A percentile compares a stretch with the other conserved stretches of the same genome.
phyloP scores from a whole-genome alignment of 2,113 vertebrate genomes.

The Aphyosemion australe region DNA sequence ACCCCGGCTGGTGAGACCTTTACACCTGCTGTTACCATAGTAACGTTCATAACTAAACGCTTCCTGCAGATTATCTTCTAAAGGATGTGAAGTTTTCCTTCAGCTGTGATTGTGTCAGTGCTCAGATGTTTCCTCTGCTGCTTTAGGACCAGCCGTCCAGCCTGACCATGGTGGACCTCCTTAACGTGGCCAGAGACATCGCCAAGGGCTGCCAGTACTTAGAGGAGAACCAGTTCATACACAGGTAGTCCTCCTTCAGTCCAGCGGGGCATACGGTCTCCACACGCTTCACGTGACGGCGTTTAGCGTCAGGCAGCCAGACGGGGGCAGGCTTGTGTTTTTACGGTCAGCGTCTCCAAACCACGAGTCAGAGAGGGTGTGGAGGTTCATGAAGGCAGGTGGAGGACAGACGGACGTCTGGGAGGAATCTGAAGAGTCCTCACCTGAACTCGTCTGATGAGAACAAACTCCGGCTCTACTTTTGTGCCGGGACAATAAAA shows the following conservation, averaged over 20 bases:
- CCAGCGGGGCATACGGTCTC: constrained; percentile 50
- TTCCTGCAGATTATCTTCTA: too few relatives aligned
- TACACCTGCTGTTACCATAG: too few relatives aligned
- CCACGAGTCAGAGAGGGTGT: constrained; percentile 32
- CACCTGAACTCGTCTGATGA: not conserved
- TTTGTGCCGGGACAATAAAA: constrained; percentile 29
- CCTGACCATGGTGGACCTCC: constrained; percentile 93
- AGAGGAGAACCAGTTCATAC: constrained; percentile 99
- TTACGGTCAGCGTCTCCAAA: constrained; percentile 46
- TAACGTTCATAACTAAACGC: too few relatives aligned
- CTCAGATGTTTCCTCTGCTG: constrained; percentile 6
- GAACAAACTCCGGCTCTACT: constrained; percentile 14
- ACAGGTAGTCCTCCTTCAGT: constrained; percentile 72
- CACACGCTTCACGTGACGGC: constrained; percentile 42
- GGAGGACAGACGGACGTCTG: constrained; percentile 7
- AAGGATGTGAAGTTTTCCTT: too few relatives aligned
- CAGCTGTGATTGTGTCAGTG: too few relatives aligned
- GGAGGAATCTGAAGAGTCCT: constrained; percentile 5
- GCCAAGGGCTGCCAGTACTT: constrained; percentile 96
- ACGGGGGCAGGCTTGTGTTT: constrained; percentile 58
- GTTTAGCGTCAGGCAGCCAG: constrained; percentile 46
- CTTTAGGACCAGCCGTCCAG: constrained; percentile 91
- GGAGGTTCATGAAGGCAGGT: constrained; percentile 6
- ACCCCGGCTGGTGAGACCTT: constrained; percentile 88
- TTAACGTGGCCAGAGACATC: constrained; percentile 94